These are phyloP conservation scores for Synanthedon andrenaeformis DNA, from an alignment of 2,888 invertebrate genomes.

Conservation along the genomic window DNA sequence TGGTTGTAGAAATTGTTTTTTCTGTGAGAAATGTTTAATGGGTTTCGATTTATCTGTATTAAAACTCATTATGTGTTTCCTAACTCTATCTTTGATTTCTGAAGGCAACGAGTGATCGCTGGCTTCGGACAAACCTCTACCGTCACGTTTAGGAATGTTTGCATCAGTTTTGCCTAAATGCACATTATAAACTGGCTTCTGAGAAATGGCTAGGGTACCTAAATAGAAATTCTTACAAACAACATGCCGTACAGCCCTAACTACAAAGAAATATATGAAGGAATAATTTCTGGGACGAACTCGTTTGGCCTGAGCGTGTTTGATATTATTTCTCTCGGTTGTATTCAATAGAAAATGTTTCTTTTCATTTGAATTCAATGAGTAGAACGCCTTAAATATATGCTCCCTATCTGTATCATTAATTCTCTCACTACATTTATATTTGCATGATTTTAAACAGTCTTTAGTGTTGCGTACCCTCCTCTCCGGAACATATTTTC, in stretches of 20 bases:
- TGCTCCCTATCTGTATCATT: conserved; percentile 45
- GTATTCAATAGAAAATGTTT: conserved; percentile 55
- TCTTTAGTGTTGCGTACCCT: conserved; percentile 47
- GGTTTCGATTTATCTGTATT: conserved; percentile 42
- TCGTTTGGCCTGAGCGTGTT: conserved; percentile 20
- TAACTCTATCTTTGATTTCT: conserved; percentile 45
- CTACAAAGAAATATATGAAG: conserved; percentile 53
- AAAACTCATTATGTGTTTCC: conserved; percentile 47
- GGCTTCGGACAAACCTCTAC: conserved; percentile 42
- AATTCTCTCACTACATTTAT: conserved; percentile 51
- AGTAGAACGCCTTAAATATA: conserved; percentile 58
- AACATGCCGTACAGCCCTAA: conserved; percentile 38
- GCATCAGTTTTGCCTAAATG: conserved; percentile 53
- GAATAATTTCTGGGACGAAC: conserved; percentile 40
- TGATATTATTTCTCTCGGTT: conserved; percentile 45
- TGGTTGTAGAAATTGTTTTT: conserved; percentile 44
- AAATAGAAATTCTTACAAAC: conserved; percentile 62
- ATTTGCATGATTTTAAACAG: conserved; percentile 49
- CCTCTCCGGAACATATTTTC: conserved; percentile 51
- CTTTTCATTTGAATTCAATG: conserved; percentile 51
- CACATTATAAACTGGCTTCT: conserved; percentile 59
- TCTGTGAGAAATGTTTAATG: conserved; percentile 41
- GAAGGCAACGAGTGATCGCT: conserved; percentile 43
- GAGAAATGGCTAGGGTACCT: conserved; percentile 57
- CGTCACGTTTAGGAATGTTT: conserved; percentile 58